These are phyloP conservation scores for Neoitamus cyanurus DNA, from an alignment of 2,888 invertebrate genomes.

Conservation along the genomic window DNA sequence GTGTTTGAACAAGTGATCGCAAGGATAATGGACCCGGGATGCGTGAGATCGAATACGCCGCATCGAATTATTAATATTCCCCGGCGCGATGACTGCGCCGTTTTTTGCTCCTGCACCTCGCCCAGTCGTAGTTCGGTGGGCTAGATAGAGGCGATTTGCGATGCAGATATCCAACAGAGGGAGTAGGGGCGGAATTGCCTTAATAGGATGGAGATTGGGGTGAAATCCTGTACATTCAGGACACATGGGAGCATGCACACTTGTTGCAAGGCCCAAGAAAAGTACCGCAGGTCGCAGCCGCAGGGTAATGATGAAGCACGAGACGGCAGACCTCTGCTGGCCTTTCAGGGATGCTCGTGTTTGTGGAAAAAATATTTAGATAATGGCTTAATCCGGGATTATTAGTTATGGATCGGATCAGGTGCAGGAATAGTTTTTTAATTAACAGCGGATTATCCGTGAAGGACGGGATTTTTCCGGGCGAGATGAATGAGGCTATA, in stretches of 20 bases:
- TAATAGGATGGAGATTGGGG: not conserved
- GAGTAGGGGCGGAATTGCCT: not conserved
- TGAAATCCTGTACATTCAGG: not conserved
- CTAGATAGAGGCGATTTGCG: not conserved
- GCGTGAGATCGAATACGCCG: conserved; percentile 50
- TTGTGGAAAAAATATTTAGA: conserved; percentile 40
- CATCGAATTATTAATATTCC: conserved; percentile 49
- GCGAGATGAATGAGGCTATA: not conserved
- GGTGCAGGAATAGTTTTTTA: conserved; percentile 53
- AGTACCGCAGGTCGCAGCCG: not conserved
- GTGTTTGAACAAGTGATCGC: conserved; percentile 34
- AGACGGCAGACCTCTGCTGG: not conserved
- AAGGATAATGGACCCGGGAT: not conserved
- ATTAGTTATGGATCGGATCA: conserved; percentile 52
- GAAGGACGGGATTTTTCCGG: not conserved
- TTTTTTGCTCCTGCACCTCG: not conserved
- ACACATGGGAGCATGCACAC: conserved; percentile 51
- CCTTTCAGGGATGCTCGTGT: not conserved
- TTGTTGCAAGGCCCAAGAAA: conserved; percentile 49
- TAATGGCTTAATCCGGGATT: conserved; percentile 50
- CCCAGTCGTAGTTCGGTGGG: not conserved
- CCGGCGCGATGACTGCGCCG: not conserved
- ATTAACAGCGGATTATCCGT: conserved; percentile 51
- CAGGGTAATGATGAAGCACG: not conserved
- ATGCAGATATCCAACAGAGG: conserved; percentile 29